phyloP scores from a whole-genome alignment of 2,113 vertebrate species.

The Brienomyrus brachyistius region DNA sequence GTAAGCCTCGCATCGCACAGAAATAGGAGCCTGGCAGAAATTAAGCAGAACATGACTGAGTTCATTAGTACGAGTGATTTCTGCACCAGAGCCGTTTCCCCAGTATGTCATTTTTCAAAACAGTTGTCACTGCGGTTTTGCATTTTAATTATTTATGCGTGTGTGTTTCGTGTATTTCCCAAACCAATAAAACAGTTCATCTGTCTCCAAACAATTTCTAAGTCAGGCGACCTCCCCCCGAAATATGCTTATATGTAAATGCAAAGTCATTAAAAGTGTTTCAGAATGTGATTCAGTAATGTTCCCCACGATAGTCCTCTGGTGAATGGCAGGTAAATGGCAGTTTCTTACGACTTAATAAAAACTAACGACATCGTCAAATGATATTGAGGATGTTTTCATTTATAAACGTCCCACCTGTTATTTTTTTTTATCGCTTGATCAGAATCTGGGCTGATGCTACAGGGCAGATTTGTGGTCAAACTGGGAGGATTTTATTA shows the following conservation, averaged over 20 bases:
- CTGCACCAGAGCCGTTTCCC: not conserved
- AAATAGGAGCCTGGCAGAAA: not conserved
- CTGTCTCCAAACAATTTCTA: not conserved
- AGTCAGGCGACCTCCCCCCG: not conserved
- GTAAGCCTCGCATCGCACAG: constrained; percentile 34
- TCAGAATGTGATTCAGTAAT: not conserved
- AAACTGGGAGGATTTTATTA: constrained; percentile 47
- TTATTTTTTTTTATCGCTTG: not conserved
- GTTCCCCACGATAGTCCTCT: not conserved
- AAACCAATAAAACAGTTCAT: not conserved
- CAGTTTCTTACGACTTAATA: not conserved
- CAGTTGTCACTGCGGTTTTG: not conserved
- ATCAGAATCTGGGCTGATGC: constrained; percentile 30
- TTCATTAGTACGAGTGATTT: not conserved
- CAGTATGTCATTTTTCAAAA: not conserved
- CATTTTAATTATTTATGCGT: not conserved
- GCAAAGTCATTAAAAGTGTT: not conserved
- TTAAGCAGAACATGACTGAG: not conserved
- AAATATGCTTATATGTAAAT: not conserved
- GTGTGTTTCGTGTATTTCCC: not conserved
- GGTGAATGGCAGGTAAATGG: not conserved
- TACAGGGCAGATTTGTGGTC: constrained; percentile 32
- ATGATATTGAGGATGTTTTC: not conserved
- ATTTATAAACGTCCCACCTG: not conserved
- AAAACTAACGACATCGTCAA: not conserved